Evolutionary conservation across 64 coral and sea anemone species (phyloP).

Genomic region (Acropora yongei): DNA sequence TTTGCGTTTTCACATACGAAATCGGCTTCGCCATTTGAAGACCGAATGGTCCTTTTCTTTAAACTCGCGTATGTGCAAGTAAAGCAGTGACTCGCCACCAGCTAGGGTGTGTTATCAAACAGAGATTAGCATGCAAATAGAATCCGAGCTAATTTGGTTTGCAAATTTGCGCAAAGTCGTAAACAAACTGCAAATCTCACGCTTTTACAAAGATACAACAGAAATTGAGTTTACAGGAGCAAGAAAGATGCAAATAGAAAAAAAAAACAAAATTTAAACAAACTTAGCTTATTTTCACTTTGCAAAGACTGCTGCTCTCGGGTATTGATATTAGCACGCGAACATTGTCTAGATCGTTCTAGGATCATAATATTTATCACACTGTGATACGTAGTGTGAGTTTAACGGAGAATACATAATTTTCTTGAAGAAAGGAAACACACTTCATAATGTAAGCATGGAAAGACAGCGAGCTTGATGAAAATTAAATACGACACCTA

Average conservation of each 20-base stretch:
- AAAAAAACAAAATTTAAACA: background rate
- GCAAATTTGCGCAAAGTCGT: background rate
- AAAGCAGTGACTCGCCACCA: background rate
- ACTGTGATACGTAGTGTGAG: background rate
- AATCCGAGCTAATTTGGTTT: background rate
- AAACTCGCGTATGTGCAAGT: background rate
- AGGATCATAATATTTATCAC: background rate
- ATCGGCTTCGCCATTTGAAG: constrained; percentile 35
- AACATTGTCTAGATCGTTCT: background rate
- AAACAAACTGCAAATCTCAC: background rate
- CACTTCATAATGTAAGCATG: no score
- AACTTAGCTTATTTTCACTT: no score
- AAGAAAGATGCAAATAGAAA: background rate
- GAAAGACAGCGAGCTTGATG: no score
- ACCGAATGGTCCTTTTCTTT: no score
- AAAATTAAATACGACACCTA: no score
- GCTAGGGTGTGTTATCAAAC: background rate
- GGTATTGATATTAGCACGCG: no score
- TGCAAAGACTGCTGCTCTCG: no score
- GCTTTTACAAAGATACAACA: no score
- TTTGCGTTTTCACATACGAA: background rate
- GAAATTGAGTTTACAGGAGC: no score
- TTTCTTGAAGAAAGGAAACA: background rate
- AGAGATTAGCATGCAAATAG: constrained; percentile 11
- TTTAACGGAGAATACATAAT: background rate